A percentile compares a stretch with the other conserved stretches of the same genome.
Conservation (phyloP, 2,888 invertebrate genomes). For the Asteroscopus sphinx region DNA sequence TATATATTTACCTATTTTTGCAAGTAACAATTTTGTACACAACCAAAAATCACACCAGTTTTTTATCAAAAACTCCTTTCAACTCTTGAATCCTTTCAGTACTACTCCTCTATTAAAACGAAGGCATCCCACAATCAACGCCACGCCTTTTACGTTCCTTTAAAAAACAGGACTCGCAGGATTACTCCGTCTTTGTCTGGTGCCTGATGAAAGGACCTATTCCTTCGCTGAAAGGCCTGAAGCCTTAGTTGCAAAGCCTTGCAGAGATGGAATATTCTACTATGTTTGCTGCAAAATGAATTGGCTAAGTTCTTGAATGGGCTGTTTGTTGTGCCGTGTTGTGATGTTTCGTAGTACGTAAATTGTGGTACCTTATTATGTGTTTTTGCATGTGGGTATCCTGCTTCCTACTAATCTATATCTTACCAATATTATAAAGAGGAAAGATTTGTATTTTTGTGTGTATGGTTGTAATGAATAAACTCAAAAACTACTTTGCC, state of each 20-base stretch:
- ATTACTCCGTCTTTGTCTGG: constrained; percentile 60
- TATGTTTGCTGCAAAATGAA: constrained; percentile 37
- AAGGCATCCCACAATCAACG: constrained; percentile 37
- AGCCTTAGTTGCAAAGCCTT: constrained; percentile 40
- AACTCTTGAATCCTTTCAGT: constrained; percentile 7
- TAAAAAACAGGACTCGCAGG: constrained; percentile 45
- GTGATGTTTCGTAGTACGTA: neutral
- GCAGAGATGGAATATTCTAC: constrained; percentile 59
- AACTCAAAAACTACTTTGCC: too few relatives aligned
- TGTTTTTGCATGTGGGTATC: too few relatives aligned
- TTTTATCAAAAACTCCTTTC: constrained; percentile 12
- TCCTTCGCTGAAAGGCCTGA: constrained; percentile 44
- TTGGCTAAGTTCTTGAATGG: constrained; percentile 20
- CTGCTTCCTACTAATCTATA: too few relatives aligned
- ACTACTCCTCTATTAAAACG: constrained; percentile 27
- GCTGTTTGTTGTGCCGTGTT: neutral
- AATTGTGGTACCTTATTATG: too few relatives aligned
- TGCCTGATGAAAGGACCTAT: constrained; percentile 52
- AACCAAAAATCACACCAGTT: neutral
- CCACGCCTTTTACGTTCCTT: constrained; percentile 47
- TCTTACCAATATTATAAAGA: too few relatives aligned
- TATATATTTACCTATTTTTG: neutral
- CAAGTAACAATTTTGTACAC: neutral
- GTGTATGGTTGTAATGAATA: too few relatives aligned
- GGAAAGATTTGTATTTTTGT: too few relatives aligned